Evolutionary conservation across 2,888 invertebrate genomes (phyloP), one percentile per base, ranked within the genome.

Genomic region (Trypoxylon attenuatum): DNA sequence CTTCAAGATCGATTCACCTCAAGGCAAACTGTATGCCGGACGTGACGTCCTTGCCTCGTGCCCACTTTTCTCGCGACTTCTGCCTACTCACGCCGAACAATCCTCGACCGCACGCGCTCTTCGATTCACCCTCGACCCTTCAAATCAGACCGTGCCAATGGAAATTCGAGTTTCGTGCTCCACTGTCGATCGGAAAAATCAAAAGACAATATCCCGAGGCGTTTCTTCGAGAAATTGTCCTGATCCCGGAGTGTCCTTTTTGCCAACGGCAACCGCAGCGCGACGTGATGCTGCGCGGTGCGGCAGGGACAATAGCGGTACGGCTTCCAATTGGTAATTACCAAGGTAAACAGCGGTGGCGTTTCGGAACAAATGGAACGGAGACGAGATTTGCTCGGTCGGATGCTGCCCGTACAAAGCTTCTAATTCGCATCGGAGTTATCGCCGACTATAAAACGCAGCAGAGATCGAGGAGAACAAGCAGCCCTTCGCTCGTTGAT

Each of bases 11-110:
- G 73, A 76, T 67, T 61, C 66, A 64, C 47, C 64, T 61, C 63
- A 46, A 50, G 60, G 56, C 69, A 62, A 73, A 73, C 66, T 73
- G 71, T 76, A 71, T 66, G 65, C 71, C 63, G 71, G 71, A 69
- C 75, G 71, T 76, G 76, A 73, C 77, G 77, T 69, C 50, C 64
- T 62, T 56, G 19, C 16, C 50, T 43, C 59, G 33, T 47, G 56
- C 43, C 58, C 68, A 58, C 65, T 68, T 72, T 75, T 47, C 29
- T 56, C 5, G n/a, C n/a, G 5, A 10, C n/a, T 3, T 13, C 33
- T 6, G 33, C 3, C 33, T n/a, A n/a, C n/a, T n/a, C n/a, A n/a
- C n/a, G n/a, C n/a, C n/a, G n/a, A n/a, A n/a, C n/a, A n/a, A n/a
- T n/a, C n/a, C 25, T 25, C 25, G 25, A n/a, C 25, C 29, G 29